phyloP scores from a whole-genome alignment of 2,797 vertebrate genomes.

The Champsocephalus gunnari region DNA sequence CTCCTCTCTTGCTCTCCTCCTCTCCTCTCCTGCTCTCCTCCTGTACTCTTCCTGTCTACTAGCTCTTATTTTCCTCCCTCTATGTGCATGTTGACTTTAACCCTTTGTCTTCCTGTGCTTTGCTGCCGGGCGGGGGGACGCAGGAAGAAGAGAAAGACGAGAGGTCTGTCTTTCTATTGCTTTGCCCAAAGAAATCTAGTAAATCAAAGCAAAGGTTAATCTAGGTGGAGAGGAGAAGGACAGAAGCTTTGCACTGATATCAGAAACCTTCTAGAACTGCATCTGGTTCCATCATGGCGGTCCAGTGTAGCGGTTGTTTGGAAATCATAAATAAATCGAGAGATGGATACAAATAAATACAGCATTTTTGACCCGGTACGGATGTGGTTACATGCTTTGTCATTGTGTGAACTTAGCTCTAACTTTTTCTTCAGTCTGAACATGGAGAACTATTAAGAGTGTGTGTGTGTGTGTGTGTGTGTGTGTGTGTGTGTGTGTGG shows the following conservation, averaged over 20 bases:
- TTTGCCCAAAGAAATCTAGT: conserved; percentile 38
- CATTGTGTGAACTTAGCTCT: background rate
- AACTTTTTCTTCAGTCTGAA: background rate
- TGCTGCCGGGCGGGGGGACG: conserved; percentile 93
- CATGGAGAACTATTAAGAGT: too few relatives aligned
- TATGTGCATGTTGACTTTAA: conserved; percentile 87
- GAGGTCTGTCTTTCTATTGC: conserved; percentile 93
- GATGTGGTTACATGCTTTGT: background rate
- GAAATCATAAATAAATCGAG: too few relatives aligned
- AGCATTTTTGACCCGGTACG: too few relatives aligned
- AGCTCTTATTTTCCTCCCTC: conserved; percentile 48
- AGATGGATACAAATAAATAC: too few relatives aligned
- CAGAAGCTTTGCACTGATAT: background rate
- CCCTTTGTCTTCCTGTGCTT: conserved; percentile 92
- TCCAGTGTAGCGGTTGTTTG: background rate
- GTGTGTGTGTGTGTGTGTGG: too few relatives aligned
- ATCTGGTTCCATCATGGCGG: background rate
- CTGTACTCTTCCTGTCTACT: conserved; percentile 20
- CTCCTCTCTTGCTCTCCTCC: background rate
- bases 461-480: too few relatives aligned
- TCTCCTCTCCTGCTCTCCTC: conserved; percentile 8
- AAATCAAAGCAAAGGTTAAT: background rate
- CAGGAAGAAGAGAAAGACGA: conserved; percentile 94
- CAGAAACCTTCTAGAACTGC: background rate
- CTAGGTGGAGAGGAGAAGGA: conserved; percentile 2